Evolutionary conservation across 1,140 invertebrate species (phyloP).

Genomic region (Scylla paramamosain): DNA sequence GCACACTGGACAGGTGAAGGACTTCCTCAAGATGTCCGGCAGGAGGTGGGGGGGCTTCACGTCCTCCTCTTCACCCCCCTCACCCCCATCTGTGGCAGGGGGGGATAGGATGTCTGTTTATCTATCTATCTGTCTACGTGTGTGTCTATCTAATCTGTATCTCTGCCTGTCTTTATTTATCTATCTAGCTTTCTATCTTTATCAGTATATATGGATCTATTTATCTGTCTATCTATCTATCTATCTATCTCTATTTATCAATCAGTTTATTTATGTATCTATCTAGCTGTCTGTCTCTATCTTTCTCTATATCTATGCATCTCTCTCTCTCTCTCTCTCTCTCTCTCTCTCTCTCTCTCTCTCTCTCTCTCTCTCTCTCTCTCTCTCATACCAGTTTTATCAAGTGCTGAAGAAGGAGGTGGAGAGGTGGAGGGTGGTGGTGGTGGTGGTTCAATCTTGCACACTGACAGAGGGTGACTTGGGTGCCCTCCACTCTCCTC

Average conservation of each 20-base stretch:
- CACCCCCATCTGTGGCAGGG: not conserved
- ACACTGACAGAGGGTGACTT: not conserved
- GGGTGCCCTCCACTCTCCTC: not conserved
- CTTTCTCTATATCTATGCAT: not conserved
- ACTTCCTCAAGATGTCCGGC: conserved; percentile 48
- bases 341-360: too few relatives aligned
- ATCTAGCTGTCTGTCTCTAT: not conserved
- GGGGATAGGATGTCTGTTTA: not conserved
- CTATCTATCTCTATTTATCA: too few relatives aligned
- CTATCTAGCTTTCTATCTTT: not conserved
- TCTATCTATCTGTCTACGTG: not conserved
- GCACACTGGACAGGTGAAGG: conserved; percentile 59
- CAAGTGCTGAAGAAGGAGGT: not conserved
- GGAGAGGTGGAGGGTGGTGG: not conserved
- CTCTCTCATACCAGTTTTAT: too few relatives aligned
- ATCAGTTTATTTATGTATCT: too few relatives aligned
- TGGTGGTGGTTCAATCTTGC: not conserved
- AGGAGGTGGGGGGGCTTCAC: conserved; percentile 40
- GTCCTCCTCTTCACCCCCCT: not conserved
- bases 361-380: too few relatives aligned
- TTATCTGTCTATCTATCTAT: not conserved
- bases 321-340: not conserved
- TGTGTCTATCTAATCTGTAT: not conserved
- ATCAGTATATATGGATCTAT: not conserved
- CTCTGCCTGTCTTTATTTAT: not conserved